These are phyloP conservation scores for Drosophila affinis DNA, from an alignment of 2,888 invertebrate species.

Conservation along the genomic window DNA sequence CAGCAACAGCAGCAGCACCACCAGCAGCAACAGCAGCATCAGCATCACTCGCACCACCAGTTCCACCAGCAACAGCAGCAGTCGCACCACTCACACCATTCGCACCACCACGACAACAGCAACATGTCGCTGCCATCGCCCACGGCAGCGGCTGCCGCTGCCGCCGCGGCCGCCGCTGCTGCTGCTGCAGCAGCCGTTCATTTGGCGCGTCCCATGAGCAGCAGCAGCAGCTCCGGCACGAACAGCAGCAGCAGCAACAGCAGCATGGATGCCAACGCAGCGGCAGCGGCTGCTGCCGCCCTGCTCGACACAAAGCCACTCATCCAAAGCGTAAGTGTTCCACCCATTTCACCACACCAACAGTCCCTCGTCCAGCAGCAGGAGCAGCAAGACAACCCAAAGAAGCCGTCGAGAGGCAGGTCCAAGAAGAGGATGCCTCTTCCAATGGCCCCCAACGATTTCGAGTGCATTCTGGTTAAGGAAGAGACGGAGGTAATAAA, in stretches of 20 bases:
- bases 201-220: conserved; percentile 79
- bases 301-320: conserved; percentile 87
- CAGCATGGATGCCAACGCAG: conserved; percentile 83
- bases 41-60: conserved; percentile 51
- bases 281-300: conserved; percentile 86
- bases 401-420: conserved; percentile 1
- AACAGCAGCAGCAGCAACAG: conserved; percentile 83
- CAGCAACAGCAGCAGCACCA: conserved; percentile 82
- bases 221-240: conserved; percentile 85
- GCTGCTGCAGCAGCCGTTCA: conserved; percentile 55
- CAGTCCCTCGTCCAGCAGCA: conserved; percentile 1
- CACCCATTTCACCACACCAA: neutral
- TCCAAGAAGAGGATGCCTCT: conserved; percentile 10
- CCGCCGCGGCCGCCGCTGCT: conserved; percentile 67
- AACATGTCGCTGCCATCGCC: conserved; percentile 92
- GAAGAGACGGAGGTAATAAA: conserved; percentile 3
- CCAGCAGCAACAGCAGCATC: conserved; percentile 84
- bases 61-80: conserved; percentile 65
- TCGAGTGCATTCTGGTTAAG: conserved; percentile 26
- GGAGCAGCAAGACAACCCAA: conserved; percentile 11
- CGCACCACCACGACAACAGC: conserved; percentile 85
- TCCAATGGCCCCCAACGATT: neutral
- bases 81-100: conserved; percentile 61
- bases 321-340: conserved; percentile 91
- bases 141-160: conserved; percentile 81